Percentiles rank a stretch among this genome's conserved stretches.
Evolutionary conservation across 2,113 vertebrate species (phyloP).

Genomic region (Marmota flaviventris): DNA sequence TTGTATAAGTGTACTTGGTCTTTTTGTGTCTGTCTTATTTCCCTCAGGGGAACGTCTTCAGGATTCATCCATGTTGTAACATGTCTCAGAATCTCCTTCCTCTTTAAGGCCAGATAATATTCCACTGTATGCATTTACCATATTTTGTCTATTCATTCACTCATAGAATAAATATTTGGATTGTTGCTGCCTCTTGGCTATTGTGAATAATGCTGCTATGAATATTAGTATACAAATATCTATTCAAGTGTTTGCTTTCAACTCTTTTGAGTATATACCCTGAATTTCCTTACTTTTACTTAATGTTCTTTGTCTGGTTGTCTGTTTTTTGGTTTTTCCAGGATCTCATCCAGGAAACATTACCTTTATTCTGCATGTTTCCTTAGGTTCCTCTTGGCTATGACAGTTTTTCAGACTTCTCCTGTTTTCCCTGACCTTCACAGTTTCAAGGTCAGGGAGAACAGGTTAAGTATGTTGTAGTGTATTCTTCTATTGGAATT

Average conservation of each 20-base stretch:
- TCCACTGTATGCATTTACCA: neutral
- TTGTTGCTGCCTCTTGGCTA: neutral
- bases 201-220: neutral
- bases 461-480: neutral
- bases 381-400: neutral
- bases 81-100: neutral
- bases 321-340: neutral
- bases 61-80: neutral
- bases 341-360: neutral
- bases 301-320: neutral
- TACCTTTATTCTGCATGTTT: neutral
- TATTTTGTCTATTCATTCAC: neutral
- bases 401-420: neutral
- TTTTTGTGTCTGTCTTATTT: constrained; percentile 7
- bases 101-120: neutral
- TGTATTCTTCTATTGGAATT: neutral
- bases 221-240: neutral
- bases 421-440: neutral
- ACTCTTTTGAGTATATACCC: neutral
- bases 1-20: neutral
- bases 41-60: neutral
- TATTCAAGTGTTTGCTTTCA: neutral
- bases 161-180: neutral
- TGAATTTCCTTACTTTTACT: neutral
- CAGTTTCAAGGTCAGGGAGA: neutral